These are phyloP conservation scores for Formicarius rufipectus DNA, from an alignment of 2,113 vertebrate genomes.

Conservation along the genomic window DNA sequence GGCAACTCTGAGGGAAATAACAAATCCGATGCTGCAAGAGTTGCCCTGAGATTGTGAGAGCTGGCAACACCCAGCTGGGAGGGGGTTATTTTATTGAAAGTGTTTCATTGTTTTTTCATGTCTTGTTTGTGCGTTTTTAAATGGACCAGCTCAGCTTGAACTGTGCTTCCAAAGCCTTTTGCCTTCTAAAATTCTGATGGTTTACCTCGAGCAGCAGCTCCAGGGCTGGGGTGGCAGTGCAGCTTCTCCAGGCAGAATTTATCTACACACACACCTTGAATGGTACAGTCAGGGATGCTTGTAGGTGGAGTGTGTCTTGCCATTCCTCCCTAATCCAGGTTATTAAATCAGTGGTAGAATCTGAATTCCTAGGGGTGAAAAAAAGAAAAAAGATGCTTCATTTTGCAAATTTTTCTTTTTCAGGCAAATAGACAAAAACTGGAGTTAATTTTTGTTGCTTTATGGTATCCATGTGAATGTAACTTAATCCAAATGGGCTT, in stretches of 20 bases:
- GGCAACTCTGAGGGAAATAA: not conserved
- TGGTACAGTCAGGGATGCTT: accelerated
- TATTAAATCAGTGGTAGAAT: not conserved
- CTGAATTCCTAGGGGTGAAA: not conserved
- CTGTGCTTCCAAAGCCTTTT: not conserved
- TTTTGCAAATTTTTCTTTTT: not conserved
- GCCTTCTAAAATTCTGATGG: accelerated
- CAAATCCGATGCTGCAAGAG: not conserved
- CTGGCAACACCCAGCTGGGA: not conserved
- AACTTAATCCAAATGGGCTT: not conserved
- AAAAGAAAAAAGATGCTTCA: accelerated
- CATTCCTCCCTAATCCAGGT: accelerated
- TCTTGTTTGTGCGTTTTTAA: constrained; percentile 10
- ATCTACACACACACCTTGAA: accelerated
- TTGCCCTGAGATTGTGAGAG: not conserved
- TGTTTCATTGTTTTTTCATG: not conserved
- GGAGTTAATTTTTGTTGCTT: not conserved
- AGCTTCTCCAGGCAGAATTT: not conserved
- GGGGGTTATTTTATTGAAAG: not conserved
- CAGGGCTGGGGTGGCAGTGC: not conserved
- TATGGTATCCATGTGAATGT: accelerated
- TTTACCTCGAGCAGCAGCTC: not conserved
- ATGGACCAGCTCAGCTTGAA: not conserved
- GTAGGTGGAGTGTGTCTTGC: not conserved
- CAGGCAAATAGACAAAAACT: not conserved